Base-by-base conservation (phyloP, 2,113 vertebrate species). In the Heterotis niloticus region DNA sequence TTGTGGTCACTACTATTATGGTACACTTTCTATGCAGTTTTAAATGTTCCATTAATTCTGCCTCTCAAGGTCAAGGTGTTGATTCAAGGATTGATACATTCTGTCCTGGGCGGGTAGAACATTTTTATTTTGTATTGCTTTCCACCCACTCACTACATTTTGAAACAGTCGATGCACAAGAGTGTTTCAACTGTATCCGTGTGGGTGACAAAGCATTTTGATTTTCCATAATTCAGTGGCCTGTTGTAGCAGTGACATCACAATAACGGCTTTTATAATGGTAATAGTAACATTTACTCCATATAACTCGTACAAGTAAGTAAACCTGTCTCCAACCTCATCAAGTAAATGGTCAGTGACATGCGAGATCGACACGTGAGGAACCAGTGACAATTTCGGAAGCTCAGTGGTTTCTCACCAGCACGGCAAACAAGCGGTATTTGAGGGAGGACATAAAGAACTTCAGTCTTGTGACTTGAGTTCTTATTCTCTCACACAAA, bases 1-100 rank as follows among this genome's bases (percentile, higher is more conserved):
- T 99, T 88, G 95, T 99, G 86, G 98, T 99, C 89, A 99, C 98
- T 87, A 99, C 98, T 89, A 99, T 99, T 93, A 94, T 99, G 95
- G 98, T 99, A 96, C 96, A 93, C 92, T 92, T 92, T 90, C 88
- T 97, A 89, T 80, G 83, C 87, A 85, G 87, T 87, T 91, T 90
- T 80, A 56, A 91, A 81, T 90, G 86, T 90, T 87, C 86, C 83
- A 90, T 85, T 84, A 89, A 90, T 92, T 93, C 92, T 91, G 90
- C 91, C 90, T 88, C 88, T 90, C 89, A 90, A 89, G 91, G 90
- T 91, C 88, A 91, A 91, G 89, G 87, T 91, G 87, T 90, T 88
- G 88, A 73, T 28, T 71, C 68, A n/a, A 51, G 17, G 13, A 87
- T 89, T 88, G 85, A 90, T 90, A 89, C 90, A 89, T 90, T 91